Evolutionary conservation across 2,888 invertebrate species (phyloP), one percentile per base, ranked within the genome.

Genomic region (Phengaris alcon): DNA sequence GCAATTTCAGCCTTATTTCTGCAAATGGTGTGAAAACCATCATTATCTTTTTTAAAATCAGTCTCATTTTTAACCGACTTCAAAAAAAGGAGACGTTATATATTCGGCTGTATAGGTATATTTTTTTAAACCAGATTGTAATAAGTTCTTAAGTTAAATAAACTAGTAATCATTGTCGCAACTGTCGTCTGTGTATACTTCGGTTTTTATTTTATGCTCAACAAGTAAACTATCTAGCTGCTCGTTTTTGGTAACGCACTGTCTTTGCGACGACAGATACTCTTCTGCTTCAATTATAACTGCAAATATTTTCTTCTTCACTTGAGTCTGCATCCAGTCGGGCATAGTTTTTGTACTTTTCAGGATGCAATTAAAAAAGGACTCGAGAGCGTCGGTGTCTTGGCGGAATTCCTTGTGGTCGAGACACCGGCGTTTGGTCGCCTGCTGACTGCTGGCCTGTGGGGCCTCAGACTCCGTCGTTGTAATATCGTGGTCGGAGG

Each of bases 241-340:
- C 55, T 80, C 81, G 46, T 64, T 75, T 55, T 51, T 73, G 52
- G n/a, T 75, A 73, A 13, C 12, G 3, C 77, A 76, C 68, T 81
- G 82, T 8, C 79, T 81, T 78, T 84, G 85, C 9, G 83, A 80
- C 3, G 89, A 87, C 9, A 91, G 80, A 68, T 82, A 82, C 81
- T 93, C 91, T 77, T 93, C 92, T 0, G 92, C 90, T 46, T 91
- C 90, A 76, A 92, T 92, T 22, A 93, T 88, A 5, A 91, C 87
- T 0, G 88, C 89, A 77, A 93, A 93, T 81, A 92, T 90, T 81
- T 89, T 93, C 79, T 91, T 93, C 79, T 93, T 93, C 0, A 93
- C 90, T 83, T 90, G 91, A 2, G 91, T 93, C 82, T 92, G 92
- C 90, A 93, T 90, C 90, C 89, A 91, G 10, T 79, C 82, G 0